A percentile compares a stretch with the other conserved stretches of the same genome.
These are phyloP conservation scores for Agrotis puta DNA, from an alignment of 2,888 invertebrate species.

Conservation along the genomic window DNA sequence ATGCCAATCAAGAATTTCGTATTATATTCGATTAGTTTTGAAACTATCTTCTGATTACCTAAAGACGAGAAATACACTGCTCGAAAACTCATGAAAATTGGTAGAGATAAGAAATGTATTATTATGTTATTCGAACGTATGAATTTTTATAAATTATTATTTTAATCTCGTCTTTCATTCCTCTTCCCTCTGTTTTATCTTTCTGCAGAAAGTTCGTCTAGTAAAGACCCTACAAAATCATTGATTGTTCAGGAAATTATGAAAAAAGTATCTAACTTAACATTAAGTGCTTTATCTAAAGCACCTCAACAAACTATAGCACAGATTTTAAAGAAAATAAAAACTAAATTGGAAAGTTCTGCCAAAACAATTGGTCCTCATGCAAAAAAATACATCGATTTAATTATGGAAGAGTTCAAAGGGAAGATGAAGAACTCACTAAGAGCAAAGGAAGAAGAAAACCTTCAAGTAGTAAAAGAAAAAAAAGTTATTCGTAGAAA, in stretches of 20 bases:
- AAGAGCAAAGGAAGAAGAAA: constrained; percentile 25
- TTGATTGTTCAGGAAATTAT: constrained; percentile 68
- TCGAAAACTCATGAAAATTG: too few relatives aligned
- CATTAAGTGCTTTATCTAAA: constrained; percentile 63
- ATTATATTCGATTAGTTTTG: too few relatives aligned
- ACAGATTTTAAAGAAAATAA: constrained; percentile 66
- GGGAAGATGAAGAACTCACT: constrained; percentile 53
- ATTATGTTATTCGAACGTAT: too few relatives aligned
- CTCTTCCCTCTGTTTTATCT: constrained; percentile 9
- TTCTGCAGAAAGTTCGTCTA: constrained; percentile 23
- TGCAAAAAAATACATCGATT: constrained; percentile 72
- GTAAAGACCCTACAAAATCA: constrained; percentile 52
- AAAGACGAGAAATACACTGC: too few relatives aligned
- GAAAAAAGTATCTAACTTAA: constrained; percentile 71
- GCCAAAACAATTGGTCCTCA: constrained; percentile 67
- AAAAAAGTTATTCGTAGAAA: constrained; percentile 25
- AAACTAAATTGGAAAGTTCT: constrained; percentile 70
- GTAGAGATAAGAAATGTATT: too few relatives aligned
- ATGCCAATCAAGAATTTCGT: too few relatives aligned
- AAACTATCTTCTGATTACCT: too few relatives aligned
- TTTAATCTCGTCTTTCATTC: too few relatives aligned
- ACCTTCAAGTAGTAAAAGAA: background rate
- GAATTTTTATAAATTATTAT: too few relatives aligned
- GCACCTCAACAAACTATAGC: constrained; percentile 60
- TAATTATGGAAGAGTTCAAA: constrained; percentile 79